These are phyloP conservation scores for Oryzias javanicus DNA, from an alignment of 2,113 vertebrate species.

Conservation along the genomic window DNA sequence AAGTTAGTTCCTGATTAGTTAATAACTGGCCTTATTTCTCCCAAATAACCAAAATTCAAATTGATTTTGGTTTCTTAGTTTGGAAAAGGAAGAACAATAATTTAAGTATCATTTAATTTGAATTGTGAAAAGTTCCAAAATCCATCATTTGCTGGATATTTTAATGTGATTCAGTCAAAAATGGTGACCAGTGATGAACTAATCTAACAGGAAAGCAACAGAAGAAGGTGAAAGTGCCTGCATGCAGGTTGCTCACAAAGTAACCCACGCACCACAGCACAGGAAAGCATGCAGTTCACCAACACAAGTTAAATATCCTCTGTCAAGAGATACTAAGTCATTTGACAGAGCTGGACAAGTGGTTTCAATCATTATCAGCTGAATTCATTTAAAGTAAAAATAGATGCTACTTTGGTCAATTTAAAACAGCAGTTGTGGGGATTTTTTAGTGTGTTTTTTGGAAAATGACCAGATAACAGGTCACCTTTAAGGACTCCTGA, in stretches of 20 bases:
- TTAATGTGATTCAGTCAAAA: not conserved
- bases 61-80: slow-evolving; percentile 21
- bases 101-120: too few relatives aligned
- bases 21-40: slow-evolving; percentile 54
- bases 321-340: slow-evolving; percentile 3
- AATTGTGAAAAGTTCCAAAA: not conserved
- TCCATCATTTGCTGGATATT: not conserved
- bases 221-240: slow-evolving; percentile 7
- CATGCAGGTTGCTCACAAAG: slow-evolving; percentile 15
- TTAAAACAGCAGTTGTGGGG: too few relatives aligned
- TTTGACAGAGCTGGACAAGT: too few relatives aligned
- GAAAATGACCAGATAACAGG: too few relatives aligned
- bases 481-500: too few relatives aligned
- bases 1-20: slow-evolving; percentile 42
- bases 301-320: slow-evolving; percentile 29
- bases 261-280: slow-evolving; percentile 32
- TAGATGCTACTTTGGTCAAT: too few relatives aligned
- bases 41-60: slow-evolving; percentile 8
- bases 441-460: too few relatives aligned
- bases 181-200: slow-evolving; percentile 63
- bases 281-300: slow-evolving; percentile 52
- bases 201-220: slow-evolving; percentile 16
- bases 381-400: too few relatives aligned
- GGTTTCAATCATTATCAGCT: too few relatives aligned
- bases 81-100: slow-evolving; percentile 23